A percentile compares a stretch with the other conserved stretches of the same genome.
Evolutionary conservation across 2,797 vertebrate genomes (phyloP).

Genomic region (Phylloscopus collybita): DNA sequence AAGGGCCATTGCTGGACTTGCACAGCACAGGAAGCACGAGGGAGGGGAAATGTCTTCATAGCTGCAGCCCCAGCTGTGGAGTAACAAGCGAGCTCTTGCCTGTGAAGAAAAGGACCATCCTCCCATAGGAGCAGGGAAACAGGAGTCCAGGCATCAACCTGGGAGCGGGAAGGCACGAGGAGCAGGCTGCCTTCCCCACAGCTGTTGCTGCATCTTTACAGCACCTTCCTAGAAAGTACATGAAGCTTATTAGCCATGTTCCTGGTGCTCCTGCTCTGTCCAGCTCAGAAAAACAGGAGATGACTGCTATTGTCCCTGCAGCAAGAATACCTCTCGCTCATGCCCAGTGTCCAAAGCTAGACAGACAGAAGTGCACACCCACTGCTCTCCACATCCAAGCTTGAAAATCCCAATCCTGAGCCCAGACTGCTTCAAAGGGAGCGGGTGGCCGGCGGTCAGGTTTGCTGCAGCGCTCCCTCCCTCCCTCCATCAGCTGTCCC

Average conservation of each 20-base stretch:
- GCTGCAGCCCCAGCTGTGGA: not conserved
- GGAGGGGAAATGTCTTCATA: not conserved
- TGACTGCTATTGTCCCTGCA: not conserved
- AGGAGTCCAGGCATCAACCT: not conserved
- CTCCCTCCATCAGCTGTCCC: fast-evolving
- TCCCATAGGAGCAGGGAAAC: not conserved
- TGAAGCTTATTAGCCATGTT: not conserved
- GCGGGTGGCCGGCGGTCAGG: fast-evolving
- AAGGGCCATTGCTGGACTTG: not conserved
- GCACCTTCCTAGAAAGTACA: not conserved
- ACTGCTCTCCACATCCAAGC: not conserved
- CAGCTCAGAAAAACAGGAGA: not conserved
- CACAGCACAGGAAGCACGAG: fast-evolving
- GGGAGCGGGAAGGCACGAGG: not conserved
- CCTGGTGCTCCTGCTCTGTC: not conserved
- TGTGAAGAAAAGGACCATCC: not conserved
- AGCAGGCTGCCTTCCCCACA: not conserved
- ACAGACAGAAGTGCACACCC: fast-evolving
- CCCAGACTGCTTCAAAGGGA: not conserved
- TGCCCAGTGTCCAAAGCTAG: not conserved
- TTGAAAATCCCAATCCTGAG: not conserved
- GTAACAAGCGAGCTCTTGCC: not conserved
- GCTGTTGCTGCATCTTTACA: not conserved
- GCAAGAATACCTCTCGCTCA: not conserved
- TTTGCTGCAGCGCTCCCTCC: not conserved